Percentiles rank a stretch among this genome's conserved stretches.
Evolutionary conservation across 2,888 invertebrate genomes (phyloP).

Genomic region (Ophion obscuratus): DNA sequence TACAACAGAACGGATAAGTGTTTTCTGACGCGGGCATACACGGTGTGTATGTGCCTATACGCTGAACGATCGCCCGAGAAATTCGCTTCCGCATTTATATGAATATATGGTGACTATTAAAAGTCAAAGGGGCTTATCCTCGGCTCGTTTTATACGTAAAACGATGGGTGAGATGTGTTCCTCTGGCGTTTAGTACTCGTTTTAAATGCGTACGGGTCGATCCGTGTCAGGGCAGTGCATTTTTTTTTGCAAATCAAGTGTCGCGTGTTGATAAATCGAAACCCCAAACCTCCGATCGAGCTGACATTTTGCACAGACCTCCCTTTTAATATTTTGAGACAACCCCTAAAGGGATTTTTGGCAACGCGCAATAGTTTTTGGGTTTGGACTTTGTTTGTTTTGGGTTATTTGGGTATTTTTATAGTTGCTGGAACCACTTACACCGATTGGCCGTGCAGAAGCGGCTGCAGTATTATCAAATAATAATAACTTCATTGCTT

Average conservation of each 20-base stretch:
- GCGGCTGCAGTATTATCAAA: too few relatives aligned
- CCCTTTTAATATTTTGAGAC: too few relatives aligned
- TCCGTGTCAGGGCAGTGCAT: background rate
- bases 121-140: slow-evolving; percentile 18
- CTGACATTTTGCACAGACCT: too few relatives aligned
- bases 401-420: too few relatives aligned
- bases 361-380: too few relatives aligned
- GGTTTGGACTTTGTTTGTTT: too few relatives aligned
- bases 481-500: too few relatives aligned
- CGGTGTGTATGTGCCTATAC: background rate
- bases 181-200: background rate
- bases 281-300: too few relatives aligned
- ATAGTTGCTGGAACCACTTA: too few relatives aligned
- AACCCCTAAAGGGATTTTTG: too few relatives aligned
- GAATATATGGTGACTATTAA: background rate
- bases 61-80: slow-evolving; percentile 52
- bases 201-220: background rate
- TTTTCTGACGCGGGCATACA: slow-evolving; percentile 41
- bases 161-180: background rate
- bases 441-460: too few relatives aligned
- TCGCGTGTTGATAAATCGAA: background rate
- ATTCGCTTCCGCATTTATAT: slow-evolving; percentile 59
- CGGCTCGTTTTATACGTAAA: slow-evolving; percentile 1
- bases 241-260: background rate
- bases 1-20: slow-evolving; percentile 33